These are phyloP conservation scores for Brachypteracias leptosomus DNA, from an alignment of 2,113 vertebrate genomes.

Conservation along the genomic window DNA sequence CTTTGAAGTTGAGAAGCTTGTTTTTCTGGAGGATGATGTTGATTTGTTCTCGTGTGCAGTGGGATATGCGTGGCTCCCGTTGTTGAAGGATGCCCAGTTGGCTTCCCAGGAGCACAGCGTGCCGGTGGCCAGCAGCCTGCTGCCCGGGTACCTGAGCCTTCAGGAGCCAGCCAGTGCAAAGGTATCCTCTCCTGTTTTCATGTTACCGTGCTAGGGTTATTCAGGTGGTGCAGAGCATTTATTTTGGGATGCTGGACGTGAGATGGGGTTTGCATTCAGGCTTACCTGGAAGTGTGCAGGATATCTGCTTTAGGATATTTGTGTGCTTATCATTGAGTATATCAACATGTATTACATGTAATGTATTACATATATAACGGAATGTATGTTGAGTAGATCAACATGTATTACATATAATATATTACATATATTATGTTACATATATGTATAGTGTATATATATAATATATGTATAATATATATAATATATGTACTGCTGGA, in stretches of 20 bases:
- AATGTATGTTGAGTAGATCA: no score
- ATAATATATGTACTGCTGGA: not conserved
- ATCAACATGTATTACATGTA: no score
- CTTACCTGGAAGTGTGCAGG: not conserved
- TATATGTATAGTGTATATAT: no score
- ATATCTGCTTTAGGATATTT: not conserved
- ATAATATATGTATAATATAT: no score
- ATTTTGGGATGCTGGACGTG: not conserved
- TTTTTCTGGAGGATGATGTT: not conserved
- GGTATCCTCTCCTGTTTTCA: constrained; percentile 66
- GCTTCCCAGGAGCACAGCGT: constrained; percentile 90
- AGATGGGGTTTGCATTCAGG: not conserved
- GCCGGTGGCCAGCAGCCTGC: constrained; percentile 86
- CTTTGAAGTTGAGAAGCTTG: not conserved
- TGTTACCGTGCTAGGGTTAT: fast-evolving
- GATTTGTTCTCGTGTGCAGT: constrained; percentile 74
- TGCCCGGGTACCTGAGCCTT: constrained; percentile 85
- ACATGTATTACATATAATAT: no score
- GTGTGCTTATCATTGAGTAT: not conserved
- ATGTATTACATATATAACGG: no score
- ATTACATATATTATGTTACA: no score
- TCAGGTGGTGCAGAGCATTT: not conserved
- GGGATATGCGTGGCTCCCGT: constrained; percentile 93
- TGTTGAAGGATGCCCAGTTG: constrained; percentile 88
- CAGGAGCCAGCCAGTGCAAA: constrained; percentile 87